Percentiles rank a stretch among this genome's conserved stretches.
Conservation (phyloP, 30 jellyfish, hydroid and myxozoan species). For the Turritopsis rubra region DNA sequence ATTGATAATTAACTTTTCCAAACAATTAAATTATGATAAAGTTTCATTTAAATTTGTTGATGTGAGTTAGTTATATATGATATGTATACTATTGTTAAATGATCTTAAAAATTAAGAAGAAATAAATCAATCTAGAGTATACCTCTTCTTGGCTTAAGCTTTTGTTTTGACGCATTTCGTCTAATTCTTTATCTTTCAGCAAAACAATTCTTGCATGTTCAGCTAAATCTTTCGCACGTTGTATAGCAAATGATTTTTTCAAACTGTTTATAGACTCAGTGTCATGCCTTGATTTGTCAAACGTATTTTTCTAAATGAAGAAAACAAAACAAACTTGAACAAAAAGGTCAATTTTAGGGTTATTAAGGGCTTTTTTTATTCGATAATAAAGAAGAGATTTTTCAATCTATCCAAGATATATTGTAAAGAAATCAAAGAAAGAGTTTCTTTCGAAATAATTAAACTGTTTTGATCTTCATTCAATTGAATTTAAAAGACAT, state of each 20-base stretch:
- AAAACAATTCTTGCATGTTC: conserved; percentile 64
- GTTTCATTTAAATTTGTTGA: too few species aligned
- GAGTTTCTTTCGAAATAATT: too few species aligned
- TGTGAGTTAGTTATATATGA: too few species aligned
- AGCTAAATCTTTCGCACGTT: conserved; percentile 78
- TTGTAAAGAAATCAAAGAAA: too few species aligned
- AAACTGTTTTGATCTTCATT: too few species aligned
- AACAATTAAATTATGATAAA: too few species aligned
- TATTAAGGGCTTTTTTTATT: too few species aligned
- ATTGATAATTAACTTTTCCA: too few species aligned
- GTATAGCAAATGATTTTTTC: conserved; percentile 71
- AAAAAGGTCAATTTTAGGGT: neutral
- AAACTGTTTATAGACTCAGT: conserved; percentile 32
- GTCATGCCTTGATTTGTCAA: conserved; percentile 3
- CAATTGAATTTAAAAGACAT: neutral
- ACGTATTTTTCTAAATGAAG: neutral
- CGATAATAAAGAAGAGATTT: too few species aligned
- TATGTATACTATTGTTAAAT: too few species aligned
- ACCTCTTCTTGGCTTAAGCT: conserved; percentile 2
- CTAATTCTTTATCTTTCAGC: conserved; percentile 65
- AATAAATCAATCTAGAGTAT: neutral
- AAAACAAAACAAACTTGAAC: conserved; percentile 5
- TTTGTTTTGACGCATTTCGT: conserved; percentile 21
- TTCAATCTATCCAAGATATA: too few species aligned
- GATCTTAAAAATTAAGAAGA: neutral